A percentile compares a stretch with the other conserved stretches of the same genome.
Conservation (phyloP, 2,113 vertebrate genomes). For the Lepus timidus region DNA sequence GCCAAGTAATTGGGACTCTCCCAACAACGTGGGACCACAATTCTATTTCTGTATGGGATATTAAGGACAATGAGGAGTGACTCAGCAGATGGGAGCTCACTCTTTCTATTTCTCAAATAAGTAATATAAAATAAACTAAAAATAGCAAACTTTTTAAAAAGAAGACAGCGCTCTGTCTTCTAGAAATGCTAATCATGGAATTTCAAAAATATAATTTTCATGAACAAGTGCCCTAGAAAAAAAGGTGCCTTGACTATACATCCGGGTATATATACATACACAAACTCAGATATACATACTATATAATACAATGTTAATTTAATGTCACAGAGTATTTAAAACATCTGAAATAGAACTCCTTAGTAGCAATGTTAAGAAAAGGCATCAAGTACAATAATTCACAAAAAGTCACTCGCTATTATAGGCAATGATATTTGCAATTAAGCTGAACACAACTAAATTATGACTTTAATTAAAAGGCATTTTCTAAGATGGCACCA, state of each 20-base stretch:
- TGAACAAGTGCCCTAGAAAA: not conserved
- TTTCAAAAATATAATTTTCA: slow-evolving; percentile 21
- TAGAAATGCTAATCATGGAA: not conserved
- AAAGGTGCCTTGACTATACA: not conserved
- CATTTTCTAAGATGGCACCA: slow-evolving; percentile 84
- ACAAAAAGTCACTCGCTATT: slow-evolving; percentile 79
- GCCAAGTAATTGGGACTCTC: too few relatives aligned
- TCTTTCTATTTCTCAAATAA: too few relatives aligned
- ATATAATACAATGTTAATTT: slow-evolving; percentile 74
- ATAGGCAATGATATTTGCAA: slow-evolving; percentile 85
- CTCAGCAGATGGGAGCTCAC: too few relatives aligned
- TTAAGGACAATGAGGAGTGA: too few relatives aligned
- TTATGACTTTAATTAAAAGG: slow-evolving; percentile 89
- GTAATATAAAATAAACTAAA: too few relatives aligned
- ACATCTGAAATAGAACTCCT: slow-evolving; percentile 58
- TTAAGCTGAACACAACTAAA: slow-evolving; percentile 87
- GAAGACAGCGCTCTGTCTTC: not conserved
- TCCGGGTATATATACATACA: not conserved
- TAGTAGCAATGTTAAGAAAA: slow-evolving; percentile 63
- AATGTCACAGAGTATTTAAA: slow-evolving; percentile 74
- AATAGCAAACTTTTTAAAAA: too few relatives aligned
- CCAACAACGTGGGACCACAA: too few relatives aligned
- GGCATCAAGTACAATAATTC: slow-evolving; percentile 73
- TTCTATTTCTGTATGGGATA: too few relatives aligned
- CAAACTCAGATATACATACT: not conserved